phyloP scores from a whole-genome alignment of 2,113 vertebrate genomes.

The Hippocampus guttulatus region DNA sequence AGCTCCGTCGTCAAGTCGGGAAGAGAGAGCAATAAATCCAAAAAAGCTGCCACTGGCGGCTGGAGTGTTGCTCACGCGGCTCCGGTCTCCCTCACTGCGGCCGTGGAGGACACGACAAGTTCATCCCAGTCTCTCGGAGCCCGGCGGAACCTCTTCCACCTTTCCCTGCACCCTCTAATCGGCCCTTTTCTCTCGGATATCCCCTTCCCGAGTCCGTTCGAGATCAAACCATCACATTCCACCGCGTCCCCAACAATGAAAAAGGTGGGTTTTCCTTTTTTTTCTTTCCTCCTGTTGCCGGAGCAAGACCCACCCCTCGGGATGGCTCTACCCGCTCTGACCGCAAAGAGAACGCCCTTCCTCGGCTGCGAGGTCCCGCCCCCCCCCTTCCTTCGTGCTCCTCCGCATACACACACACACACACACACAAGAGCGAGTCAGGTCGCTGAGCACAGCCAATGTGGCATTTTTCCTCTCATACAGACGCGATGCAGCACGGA shows the following conservation, averaged over 20 bases:
- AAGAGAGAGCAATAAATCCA: constrained; percentile 51
- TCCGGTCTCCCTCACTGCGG: constrained; percentile 41
- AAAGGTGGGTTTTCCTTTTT: constrained; percentile 73
- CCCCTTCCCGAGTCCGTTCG: constrained; percentile 53
- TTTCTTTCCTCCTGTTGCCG: constrained; percentile 29
- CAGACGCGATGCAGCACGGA: background rate
- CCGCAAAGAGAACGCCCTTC: constrained; percentile 75
- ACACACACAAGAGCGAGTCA: constrained; percentile 15
- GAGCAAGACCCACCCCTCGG: constrained; percentile 72
- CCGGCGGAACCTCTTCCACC: constrained; percentile 19
- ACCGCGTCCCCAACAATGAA: constrained; percentile 75
- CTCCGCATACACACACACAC: background rate
- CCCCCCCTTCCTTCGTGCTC: constrained; percentile 19
- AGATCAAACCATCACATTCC: constrained; percentile 78
- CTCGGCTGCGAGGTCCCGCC: constrained; percentile 67
- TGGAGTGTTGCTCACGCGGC: constrained; percentile 32
- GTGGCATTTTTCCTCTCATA: constrained; percentile 3
- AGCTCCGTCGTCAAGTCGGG: constrained; percentile 13
- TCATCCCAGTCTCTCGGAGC: constrained; percentile 44
- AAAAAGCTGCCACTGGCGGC: constrained; percentile 32
- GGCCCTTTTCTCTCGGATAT: constrained; percentile 53
- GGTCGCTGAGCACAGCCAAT: constrained; percentile 22
- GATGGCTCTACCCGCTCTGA: constrained; percentile 66
- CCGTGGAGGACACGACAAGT: constrained; percentile 47
- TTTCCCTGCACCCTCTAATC: constrained; percentile 17